Evolutionary conservation across 2,888 invertebrate species (phyloP), one percentile per base, ranked within the genome.

Genomic region (Orthosia incerta): DNA sequence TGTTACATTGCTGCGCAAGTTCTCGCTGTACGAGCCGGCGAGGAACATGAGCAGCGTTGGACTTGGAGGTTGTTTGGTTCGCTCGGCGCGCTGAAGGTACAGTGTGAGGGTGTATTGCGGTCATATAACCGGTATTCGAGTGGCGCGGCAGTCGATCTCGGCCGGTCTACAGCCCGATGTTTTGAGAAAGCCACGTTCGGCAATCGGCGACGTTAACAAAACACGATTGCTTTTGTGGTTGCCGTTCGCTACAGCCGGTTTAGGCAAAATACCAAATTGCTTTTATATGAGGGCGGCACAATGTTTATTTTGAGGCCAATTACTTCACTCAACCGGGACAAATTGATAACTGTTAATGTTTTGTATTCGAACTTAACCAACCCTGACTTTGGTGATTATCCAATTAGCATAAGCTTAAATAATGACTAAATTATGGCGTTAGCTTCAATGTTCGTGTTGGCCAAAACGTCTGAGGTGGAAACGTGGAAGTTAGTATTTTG

Each of bases 81-180:
- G 83, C 78, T 86, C 86, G 88, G 82, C 86, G 86, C 83, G 86
- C 87, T 86, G 89, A 84, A 88, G 89, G 86, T 88, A 85, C 89
- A 86, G 82, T 90, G 92, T 93, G 90, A 90, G 91, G 94, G 94
- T 91, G 92, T 94, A 95, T 95, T 95, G 95, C 95, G 95, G 96
- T 95, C 95, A 95, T 94, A 95, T 95, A 96, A 96, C 96, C 95
- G 96, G 96, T 96, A 96, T 96, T 95, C 92, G 93, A 94, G 93
- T 93, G 93, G 93, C 90, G 89, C 90, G 92, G 91, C 92, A 91
- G 92, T 92, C 91, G 92, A 91, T 91, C 91, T 94, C 91, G 93
- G 92, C 91, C 92, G 90, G 93, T 93, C 93, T 91, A 90, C 92
- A 91, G 91, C 89, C 87, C 91, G 90, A 94, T 95, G 95, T 95